A percentile compares a stretch with the other conserved stretches of the same genome.
These are phyloP conservation scores for Lepus oiostolus DNA, from an alignment of 2,797 vertebrate genomes.

Conservation along the genomic window DNA sequence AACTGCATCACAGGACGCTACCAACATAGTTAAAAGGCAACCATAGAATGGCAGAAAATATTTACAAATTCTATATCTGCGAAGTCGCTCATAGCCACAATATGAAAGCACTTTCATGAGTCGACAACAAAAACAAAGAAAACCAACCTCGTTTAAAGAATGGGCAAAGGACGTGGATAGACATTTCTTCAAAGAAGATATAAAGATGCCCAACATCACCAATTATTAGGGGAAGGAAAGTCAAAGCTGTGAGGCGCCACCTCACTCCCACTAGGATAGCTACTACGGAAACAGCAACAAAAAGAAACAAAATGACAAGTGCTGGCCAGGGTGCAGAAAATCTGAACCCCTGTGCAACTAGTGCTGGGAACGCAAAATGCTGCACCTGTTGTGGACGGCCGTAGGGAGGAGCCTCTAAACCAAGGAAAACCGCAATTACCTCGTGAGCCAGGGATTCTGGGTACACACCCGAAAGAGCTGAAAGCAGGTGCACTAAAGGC, in stretches of 20 bases:
- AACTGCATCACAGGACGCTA: not conserved
- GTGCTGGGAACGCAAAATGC: not conserved
- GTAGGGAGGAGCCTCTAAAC: not conserved
- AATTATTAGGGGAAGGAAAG: not conserved
- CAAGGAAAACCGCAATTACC: not conserved
- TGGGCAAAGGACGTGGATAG: not conserved
- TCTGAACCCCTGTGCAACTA: fast-evolving
- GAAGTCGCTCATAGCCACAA: not conserved
- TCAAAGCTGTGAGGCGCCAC: not conserved
- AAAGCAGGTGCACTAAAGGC: not conserved
- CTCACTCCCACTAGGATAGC: not conserved
- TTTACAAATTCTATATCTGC: not conserved
- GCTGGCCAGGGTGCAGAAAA: not conserved
- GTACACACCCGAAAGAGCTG: not conserved
- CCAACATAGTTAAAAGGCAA: not conserved
- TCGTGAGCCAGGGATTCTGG: no score
- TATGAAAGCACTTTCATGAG: not conserved
- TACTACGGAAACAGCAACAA: not conserved
- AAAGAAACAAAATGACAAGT: not conserved
- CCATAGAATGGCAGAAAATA: not conserved
- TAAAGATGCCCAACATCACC: not conserved
- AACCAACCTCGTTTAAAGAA: not conserved
- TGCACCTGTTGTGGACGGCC: not conserved
- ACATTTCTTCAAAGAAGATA: not conserved
- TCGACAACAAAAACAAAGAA: not conserved